These are phyloP conservation scores for Plebejus argus DNA, from an alignment of 2,888 invertebrate species.

Conservation along the genomic window DNA sequence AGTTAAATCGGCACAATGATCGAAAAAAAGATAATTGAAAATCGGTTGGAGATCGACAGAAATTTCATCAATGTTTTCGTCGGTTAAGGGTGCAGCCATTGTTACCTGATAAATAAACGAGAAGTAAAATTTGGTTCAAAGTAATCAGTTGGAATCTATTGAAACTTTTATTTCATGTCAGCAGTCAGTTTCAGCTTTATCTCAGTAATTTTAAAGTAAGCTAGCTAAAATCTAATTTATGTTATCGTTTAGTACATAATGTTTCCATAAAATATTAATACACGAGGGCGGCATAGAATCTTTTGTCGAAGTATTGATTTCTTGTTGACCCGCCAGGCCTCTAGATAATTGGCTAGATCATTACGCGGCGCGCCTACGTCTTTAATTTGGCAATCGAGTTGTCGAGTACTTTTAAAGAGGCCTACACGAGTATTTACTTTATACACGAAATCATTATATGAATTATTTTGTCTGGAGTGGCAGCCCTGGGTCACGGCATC, in stretches of 20 bases:
- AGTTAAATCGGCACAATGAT: slow-evolving; percentile 13
- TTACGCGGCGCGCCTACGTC: slow-evolving; percentile 26
- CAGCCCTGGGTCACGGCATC: slow-evolving; percentile 16
- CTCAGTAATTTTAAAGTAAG: no score
- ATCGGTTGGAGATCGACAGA: not conserved
- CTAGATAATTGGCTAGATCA: slow-evolving; percentile 23
- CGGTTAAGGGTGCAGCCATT: not conserved
- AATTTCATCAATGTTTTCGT: slow-evolving; percentile 13
- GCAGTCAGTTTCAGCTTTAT: no score
- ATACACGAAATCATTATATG: not conserved
- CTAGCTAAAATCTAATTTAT: not conserved
- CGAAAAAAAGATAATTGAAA: not conserved
- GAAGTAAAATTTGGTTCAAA: not conserved
- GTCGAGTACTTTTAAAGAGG: not conserved
- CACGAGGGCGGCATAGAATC: not conserved
- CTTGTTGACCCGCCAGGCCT: slow-evolving; percentile 25
- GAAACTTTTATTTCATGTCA: not conserved
- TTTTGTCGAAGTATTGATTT: slow-evolving; percentile 27
- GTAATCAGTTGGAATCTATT: not conserved
- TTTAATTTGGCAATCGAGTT: slow-evolving; percentile 17
- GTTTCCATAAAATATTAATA: not conserved
- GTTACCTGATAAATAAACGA: not conserved
- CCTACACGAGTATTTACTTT: not conserved
- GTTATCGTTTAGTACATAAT: not conserved
- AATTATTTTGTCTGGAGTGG: not conserved